Percentiles rank a stretch among this genome's conserved stretches.
Evolutionary conservation across 2,888 invertebrate species (phyloP).

Genomic region (Parapristionchus giblindavisi): DNA sequence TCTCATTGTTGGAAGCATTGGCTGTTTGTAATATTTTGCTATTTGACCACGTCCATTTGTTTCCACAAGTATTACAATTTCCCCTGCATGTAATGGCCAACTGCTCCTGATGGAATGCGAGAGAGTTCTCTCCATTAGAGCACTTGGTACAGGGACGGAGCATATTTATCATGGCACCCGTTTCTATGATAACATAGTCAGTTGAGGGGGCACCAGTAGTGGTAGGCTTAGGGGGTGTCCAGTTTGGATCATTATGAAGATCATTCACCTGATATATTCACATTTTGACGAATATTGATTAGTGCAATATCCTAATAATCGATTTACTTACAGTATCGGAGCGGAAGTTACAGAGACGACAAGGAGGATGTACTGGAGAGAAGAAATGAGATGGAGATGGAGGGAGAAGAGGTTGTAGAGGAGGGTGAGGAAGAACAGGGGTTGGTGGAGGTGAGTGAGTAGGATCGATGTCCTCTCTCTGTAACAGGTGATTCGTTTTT

Average conservation of each 20-base stretch:
- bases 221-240: not conserved
- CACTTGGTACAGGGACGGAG: not conserved
- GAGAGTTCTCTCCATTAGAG: not conserved
- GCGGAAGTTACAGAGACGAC: not conserved
- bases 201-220: not conserved
- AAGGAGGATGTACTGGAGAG: not conserved
- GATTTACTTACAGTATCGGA: conserved; percentile 3
- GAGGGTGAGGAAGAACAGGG: not conserved
- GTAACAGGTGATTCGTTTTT: not conserved
- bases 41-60: not conserved
- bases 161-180: not conserved
- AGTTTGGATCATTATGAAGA: not conserved
- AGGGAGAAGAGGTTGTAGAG: not conserved
- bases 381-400: conserved; percentile 7
- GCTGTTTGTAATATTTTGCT: not conserved
- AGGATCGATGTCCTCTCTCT: too few relatives aligned
- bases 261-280: not conserved
- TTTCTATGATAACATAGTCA: not conserved
- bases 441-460: not conserved
- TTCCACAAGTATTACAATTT: not conserved
- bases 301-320: not conserved
- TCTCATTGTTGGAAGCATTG: not conserved
- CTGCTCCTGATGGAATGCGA: not conserved
- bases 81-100: not conserved
- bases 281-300: not conserved